phyloP scores from a whole-genome alignment of 2,797 vertebrate genomes.

The Picus viridis region DNA sequence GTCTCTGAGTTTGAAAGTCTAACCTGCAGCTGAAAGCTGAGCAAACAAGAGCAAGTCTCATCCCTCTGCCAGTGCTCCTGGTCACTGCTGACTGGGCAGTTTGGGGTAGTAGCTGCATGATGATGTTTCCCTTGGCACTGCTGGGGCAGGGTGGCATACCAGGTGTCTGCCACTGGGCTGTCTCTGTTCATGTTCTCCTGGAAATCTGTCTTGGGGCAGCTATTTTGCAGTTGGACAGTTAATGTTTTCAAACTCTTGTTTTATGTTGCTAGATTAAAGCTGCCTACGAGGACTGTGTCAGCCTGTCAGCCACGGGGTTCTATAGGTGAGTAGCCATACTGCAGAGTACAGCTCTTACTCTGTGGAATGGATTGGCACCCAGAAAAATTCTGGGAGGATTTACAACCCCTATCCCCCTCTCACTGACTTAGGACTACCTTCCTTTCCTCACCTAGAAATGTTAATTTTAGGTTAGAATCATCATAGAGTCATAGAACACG shows the following conservation, averaged over 20 bases:
- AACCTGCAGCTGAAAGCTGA: background rate
- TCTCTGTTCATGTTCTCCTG: background rate
- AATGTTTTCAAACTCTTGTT: slow-evolving; percentile 7
- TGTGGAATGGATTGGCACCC: background rate
- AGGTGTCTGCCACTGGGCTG: background rate
- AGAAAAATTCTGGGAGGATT: background rate
- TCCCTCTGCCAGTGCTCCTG: background rate
- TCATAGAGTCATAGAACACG: too few species aligned
- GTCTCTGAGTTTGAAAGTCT: background rate
- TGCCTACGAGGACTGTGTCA: slow-evolving; percentile 88
- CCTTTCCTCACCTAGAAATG: background rate
- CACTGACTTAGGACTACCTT: background rate
- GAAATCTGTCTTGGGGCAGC: background rate
- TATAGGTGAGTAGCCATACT: slow-evolving; percentile 83
- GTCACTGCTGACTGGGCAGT: background rate
- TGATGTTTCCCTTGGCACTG: background rate
- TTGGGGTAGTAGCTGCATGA: background rate
- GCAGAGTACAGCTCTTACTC: background rate
- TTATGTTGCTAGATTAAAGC: slow-evolving; percentile 82
- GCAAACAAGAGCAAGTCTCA: background rate
- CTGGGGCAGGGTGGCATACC: background rate
- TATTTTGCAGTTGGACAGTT: background rate
- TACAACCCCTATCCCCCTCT: background rate
- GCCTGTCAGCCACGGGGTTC: slow-evolving; percentile 91
- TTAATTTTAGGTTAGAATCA: background rate